phyloP scores from a whole-genome alignment of 2,113 vertebrate species.

The Eira barbara region DNA sequence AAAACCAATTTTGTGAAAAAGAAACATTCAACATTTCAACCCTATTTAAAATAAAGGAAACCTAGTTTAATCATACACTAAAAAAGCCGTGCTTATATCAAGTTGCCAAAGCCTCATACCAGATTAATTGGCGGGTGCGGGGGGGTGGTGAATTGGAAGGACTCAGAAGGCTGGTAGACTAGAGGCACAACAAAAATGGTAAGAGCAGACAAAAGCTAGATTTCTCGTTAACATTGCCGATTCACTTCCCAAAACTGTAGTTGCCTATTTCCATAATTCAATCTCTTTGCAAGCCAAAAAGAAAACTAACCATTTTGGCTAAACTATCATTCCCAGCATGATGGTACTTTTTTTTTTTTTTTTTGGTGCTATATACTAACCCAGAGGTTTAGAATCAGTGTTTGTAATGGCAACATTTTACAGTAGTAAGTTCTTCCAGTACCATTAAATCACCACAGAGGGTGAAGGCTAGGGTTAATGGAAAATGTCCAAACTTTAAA shows the following conservation, averaged over 20 bases:
- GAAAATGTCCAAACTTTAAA: conserved; percentile 32
- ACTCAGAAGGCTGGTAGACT: background rate
- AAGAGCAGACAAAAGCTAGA: background rate
- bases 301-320: background rate
- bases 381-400: conserved; percentile 11
- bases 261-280: background rate
- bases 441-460: conserved; percentile 18
- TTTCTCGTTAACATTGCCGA: background rate
- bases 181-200: conserved; percentile 2
- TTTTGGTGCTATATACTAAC: background rate
- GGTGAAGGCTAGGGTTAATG: background rate
- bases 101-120: background rate
- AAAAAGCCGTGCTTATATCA: background rate
- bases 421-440: background rate
- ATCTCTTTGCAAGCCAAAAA: background rate
- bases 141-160: background rate
- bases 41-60: conserved; percentile 29
- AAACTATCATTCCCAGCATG: background rate
- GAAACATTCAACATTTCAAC: conserved; percentile 19
- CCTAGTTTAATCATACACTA: background rate
- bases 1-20: background rate
- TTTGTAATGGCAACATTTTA: conserved; percentile 15
- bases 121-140: background rate
- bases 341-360: background rate
- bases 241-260: background rate